Percentiles rank a stretch among this genome's conserved stretches.
Conservation (phyloP, 2,113 vertebrate species). For the Heterochromis multidens region DNA sequence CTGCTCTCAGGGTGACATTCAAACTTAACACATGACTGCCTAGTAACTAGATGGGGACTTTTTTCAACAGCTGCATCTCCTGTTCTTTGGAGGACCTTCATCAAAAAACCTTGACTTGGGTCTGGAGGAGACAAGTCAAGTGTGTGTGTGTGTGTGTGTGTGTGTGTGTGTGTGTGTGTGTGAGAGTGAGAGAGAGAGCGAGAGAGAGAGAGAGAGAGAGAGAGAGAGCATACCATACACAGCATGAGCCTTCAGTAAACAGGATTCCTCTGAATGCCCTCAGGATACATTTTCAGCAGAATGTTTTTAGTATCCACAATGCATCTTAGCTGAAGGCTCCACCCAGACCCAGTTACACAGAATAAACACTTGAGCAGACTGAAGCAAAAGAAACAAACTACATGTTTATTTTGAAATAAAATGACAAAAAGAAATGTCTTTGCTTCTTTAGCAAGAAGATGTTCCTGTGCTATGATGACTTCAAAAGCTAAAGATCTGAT, state of each 20-base stretch:
- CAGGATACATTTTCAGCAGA: neutral
- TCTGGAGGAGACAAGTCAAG: slow-evolving; percentile 5
- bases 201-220: no score
- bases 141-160: neutral
- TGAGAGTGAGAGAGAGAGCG: neutral
- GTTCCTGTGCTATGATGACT: neutral
- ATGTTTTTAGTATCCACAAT: neutral
- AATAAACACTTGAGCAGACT: neutral
- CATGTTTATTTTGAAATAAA: neutral
- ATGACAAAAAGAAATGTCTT: neutral
- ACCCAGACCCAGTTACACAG: neutral
- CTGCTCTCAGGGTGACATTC: slow-evolving; percentile 54
- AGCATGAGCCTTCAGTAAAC: neutral
- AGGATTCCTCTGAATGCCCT: neutral
- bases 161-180: neutral
- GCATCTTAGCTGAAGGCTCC: neutral
- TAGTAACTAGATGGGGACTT: slow-evolving; percentile 14
- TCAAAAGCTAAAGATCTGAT: neutral
- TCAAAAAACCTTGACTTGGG: slow-evolving; percentile 11
- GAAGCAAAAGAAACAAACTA: neutral
- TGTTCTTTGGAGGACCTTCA: neutral
- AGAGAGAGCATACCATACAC: neutral
- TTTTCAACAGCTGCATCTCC: slow-evolving; percentile 13
- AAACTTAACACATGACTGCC: slow-evolving; percentile 25
- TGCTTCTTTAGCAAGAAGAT: neutral